Evolutionary conservation across 2,797 vertebrate species (phyloP).

Genomic region (Urosaurus nigricauda): DNA sequence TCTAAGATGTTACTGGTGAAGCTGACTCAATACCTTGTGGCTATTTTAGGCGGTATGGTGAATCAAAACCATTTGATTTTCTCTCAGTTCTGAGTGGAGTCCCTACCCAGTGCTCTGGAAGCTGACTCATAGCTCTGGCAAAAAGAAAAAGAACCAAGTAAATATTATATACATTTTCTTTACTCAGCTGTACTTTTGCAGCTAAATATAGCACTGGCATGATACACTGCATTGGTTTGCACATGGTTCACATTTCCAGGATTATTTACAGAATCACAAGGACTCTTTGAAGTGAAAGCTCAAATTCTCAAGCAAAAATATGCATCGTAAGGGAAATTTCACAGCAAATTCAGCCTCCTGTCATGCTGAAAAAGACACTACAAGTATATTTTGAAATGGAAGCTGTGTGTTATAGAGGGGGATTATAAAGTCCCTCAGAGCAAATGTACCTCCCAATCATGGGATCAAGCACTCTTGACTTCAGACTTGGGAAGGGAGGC

Average conservation of each 20-base stretch:
- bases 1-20: background rate
- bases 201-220: constrained; percentile 36
- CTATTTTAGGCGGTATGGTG: constrained; percentile 28
- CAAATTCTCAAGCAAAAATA: constrained; percentile 36
- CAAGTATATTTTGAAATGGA: background rate
- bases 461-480: background rate
- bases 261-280: constrained; percentile 40
- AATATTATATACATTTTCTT: constrained; percentile 39
- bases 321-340: constrained; percentile 23
- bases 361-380: constrained; percentile 4
- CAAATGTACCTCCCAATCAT: background rate
- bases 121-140: constrained; percentile 39
- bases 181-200: constrained; percentile 32
- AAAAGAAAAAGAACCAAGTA: constrained; percentile 18
- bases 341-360: constrained; percentile 35
- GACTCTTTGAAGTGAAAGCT: constrained; percentile 33
- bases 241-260: constrained; percentile 31
- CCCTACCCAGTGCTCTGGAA: background rate
- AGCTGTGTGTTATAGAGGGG: background rate
- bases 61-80: constrained; percentile 28
- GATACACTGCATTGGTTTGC: constrained; percentile 14
- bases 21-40: constrained; percentile 10
- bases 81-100: background rate
- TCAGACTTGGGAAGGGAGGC: background rate
- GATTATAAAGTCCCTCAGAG: background rate